Percentiles rank a stretch among this genome's conserved stretches.
Evolutionary conservation across 1,140 invertebrate genomes (phyloP).

Genomic region (Drosophila parvula): DNA sequence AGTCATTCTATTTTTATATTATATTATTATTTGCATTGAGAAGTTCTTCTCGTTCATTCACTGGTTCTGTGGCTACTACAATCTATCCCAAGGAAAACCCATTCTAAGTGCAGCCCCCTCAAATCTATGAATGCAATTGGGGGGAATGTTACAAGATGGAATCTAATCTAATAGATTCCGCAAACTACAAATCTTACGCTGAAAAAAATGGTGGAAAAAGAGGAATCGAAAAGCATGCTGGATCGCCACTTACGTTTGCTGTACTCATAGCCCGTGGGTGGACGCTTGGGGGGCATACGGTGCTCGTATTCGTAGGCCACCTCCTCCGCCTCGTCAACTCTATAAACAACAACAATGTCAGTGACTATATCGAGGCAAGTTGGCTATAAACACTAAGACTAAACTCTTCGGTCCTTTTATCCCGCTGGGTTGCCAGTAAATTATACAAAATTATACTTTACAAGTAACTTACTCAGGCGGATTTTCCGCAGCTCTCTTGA

Average conservation of each 20-base stretch:
- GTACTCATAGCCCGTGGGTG: slow-evolving; percentile 68
- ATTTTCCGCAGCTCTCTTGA: slow-evolving; percentile 75
- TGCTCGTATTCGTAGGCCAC: slow-evolving; percentile 74
- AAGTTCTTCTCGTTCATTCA: slow-evolving; percentile 27
- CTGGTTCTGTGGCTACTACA: slow-evolving; percentile 7
- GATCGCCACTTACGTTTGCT: slow-evolving; percentile 67
- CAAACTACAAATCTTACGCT: background rate
- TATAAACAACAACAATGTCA: slow-evolving; percentile 48
- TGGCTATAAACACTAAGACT: slow-evolving; percentile 17
- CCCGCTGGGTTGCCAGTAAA: slow-evolving; percentile 26
- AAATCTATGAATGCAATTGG: background rate
- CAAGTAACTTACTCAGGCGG: slow-evolving; percentile 81
- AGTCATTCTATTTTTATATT: slow-evolving; percentile 39
- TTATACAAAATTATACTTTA: slow-evolving; percentile 78
- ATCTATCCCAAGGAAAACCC: slow-evolving; percentile 26
- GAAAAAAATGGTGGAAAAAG: background rate
- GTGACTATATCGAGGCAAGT: background rate
- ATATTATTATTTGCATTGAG: slow-evolving; percentile 32
- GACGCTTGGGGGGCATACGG: slow-evolving; percentile 61
- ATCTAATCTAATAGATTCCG: slow-evolving; percentile 7
- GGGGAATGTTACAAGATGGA: background rate
- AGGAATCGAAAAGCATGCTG: background rate
- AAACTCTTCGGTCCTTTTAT: slow-evolving; percentile 5
- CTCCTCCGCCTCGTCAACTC: slow-evolving; percentile 67
- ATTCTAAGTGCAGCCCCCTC: slow-evolving; percentile 20